Conservation (phyloP, 2,797 vertebrate species). For the Ibycter americanus region DNA sequence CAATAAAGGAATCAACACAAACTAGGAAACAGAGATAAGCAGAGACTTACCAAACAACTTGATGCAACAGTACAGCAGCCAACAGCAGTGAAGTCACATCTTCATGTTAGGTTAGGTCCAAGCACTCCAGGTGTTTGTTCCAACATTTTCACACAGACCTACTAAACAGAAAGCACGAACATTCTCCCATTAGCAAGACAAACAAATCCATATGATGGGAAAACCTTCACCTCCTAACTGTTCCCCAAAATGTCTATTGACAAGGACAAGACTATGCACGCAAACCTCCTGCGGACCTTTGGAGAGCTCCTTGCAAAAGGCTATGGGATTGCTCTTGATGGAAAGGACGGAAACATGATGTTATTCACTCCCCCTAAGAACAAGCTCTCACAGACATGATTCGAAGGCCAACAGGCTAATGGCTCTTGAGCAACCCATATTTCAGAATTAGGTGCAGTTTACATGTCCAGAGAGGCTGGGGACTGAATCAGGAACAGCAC, state of each 20-base stretch:
- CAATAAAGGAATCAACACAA: neutral
- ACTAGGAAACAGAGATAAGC: neutral
- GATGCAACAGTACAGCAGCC: neutral
- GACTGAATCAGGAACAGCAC: neutral
- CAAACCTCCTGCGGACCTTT: neutral
- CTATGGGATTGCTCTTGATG: neutral
- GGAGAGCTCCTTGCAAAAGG: neutral
- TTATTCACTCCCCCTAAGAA: neutral
- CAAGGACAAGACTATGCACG: neutral
- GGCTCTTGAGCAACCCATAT: neutral
- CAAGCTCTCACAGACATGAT: neutral
- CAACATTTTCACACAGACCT: neutral
- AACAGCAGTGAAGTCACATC: neutral
- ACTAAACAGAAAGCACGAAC: neutral
- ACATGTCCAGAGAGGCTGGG: neutral
- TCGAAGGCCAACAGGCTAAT: neutral
- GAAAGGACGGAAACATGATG: neutral
- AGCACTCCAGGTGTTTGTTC: neutral
- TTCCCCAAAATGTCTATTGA: neutral
- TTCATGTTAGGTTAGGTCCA: neutral
- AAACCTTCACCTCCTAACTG: neutral
- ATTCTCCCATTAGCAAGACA: neutral
- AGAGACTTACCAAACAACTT: neutral
- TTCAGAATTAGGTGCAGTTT: neutral
- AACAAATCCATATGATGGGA: neutral